Base-by-base conservation (phyloP, 2,797 vertebrate species). In the Pyrocephalus nanus region DNA sequence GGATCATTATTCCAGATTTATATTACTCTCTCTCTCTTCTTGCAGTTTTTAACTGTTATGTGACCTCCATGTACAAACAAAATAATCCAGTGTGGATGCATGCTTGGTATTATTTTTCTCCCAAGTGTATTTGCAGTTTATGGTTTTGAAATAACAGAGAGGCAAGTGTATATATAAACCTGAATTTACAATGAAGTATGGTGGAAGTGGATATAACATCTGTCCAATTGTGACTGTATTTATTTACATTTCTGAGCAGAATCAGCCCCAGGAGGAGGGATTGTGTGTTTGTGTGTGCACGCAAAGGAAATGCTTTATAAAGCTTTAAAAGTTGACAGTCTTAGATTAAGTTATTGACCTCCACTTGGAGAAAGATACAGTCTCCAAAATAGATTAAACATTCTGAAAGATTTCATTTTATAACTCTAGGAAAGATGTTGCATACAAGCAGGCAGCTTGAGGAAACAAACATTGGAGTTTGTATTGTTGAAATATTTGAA, bases 101-200 rank as follows among this genome's bases (percentile, higher is more conserved):
- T 66, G 30, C 32, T 65, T 79, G 36, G 26, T 73, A 60, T 76
- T 92, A 65, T 94, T 95, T 92, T 85, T 88, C 62, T 92, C 85
- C 85, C 78, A 73, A 47, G 53, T 42, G 43, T 57, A n/a, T 90
- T 66, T 79, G 38, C 48, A 87, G 64, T 84, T 92, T 92, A 86
- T 91, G 85, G 55, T 84, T 96, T 92, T 90, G 66, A 88, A 90
- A 77, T 86, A 87, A 85, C 21, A 58, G 77, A 76, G 23, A 91
- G 25, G 55, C 62, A 73, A 86, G 26, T 55, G 34, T 91, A 58
- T 77, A 67, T 69, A 73, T 50, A 71, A 77, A 81, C 40, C 43
- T 88, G 83, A 83, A 90, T 96, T 92, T 81, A n/a, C 30, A 94
- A 79, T 96, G 88, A 94, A 93, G 67, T 74, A 20, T 67, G 45